A percentile compares a stretch with the other conserved stretches of the same genome.
phyloP scores from a whole-genome alignment of 2,797 vertebrate genomes.

The Salarias fasciatus region DNA sequence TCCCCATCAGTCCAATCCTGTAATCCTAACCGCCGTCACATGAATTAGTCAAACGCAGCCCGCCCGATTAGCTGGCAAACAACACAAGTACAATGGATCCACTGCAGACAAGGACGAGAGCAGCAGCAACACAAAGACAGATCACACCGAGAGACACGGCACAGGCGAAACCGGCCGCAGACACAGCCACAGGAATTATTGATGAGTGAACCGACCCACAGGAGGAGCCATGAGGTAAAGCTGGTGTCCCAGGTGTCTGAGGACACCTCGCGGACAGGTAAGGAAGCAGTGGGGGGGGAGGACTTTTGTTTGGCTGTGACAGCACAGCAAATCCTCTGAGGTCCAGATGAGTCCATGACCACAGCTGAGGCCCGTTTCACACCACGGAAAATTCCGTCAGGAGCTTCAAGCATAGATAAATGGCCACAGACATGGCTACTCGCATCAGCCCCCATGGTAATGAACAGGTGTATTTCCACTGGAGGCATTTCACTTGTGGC shows the following conservation, averaged over 20 bases:
- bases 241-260: conserved; percentile 3
- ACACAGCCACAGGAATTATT: conserved; percentile 27
- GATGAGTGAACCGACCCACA: conserved; percentile 7
- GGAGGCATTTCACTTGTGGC: too few relatives aligned
- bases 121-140: conserved; percentile 19
- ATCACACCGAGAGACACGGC: conserved; percentile 28
- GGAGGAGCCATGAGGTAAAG: neutral
- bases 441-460: too few relatives aligned
- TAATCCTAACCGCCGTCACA: conserved; percentile 1
- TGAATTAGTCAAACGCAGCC: conserved; percentile 30
- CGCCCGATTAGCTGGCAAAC: conserved; percentile 12
- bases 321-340: too few relatives aligned
- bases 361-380: too few relatives aligned
- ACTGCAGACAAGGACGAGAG: conserved; percentile 5
- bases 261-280: conserved; percentile 35
- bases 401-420: too few relatives aligned
- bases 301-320: too few relatives aligned
- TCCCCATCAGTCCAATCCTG: too few relatives aligned
- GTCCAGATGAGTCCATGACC: too few relatives aligned
- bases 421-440: too few relatives aligned
- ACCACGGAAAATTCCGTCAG: too few relatives aligned
- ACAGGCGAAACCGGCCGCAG: conserved; percentile 6
- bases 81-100: conserved; percentile 10
- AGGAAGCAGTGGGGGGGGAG: too few relatives aligned
- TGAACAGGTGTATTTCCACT: too few relatives aligned